Conservation (phyloP, 2,113 vertebrate genomes). For the Tyrannus savana region DNA sequence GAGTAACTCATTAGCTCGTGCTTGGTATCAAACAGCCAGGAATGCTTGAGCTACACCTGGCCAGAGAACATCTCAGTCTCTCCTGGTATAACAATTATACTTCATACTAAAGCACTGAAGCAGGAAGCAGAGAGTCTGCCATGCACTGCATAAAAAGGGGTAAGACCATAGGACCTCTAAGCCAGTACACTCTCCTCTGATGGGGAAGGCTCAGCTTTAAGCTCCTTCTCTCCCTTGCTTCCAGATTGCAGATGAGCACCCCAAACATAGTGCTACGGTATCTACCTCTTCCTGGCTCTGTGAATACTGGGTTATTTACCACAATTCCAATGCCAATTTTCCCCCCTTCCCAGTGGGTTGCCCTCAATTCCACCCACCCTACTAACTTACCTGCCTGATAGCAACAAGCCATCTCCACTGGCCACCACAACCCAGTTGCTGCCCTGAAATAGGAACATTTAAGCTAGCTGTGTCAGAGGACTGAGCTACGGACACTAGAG, state of each 20-base stretch:
- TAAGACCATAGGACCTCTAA: neutral
- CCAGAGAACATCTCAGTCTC: neutral
- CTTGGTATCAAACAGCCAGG: neutral
- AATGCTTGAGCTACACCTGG: neutral
- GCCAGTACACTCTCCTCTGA: neutral
- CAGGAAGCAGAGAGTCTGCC: neutral
- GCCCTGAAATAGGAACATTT: neutral
- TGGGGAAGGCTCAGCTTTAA: neutral
- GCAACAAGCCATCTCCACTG: neutral
- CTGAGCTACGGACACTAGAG: neutral
- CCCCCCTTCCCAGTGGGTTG: neutral
- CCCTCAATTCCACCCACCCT: neutral
- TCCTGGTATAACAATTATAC: neutral
- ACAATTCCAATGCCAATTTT: neutral
- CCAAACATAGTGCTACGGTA: neutral
- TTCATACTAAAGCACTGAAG: neutral
- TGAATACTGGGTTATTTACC: neutral
- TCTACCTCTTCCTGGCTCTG: neutral
- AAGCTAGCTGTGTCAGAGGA: accelerated
- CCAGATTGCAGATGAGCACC: neutral
- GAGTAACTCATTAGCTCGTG: neutral
- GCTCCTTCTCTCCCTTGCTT: neutral
- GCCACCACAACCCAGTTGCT: neutral
- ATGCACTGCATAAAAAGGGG: neutral
- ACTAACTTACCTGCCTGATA: neutral